Base-by-base conservation (phyloP, 2,797 vertebrate species). In the Synanceia verrucosa region DNA sequence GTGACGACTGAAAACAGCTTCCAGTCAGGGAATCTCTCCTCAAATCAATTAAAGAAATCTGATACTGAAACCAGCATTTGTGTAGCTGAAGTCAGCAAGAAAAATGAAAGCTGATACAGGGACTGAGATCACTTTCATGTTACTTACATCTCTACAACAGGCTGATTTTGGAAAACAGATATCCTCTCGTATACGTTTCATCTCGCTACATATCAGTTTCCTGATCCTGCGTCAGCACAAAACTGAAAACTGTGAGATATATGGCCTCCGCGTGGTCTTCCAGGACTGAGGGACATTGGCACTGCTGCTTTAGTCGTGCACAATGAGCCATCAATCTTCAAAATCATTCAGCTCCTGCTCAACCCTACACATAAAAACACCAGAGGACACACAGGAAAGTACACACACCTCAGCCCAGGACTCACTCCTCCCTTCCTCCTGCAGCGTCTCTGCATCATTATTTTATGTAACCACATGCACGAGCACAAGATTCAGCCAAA, bases 311-410 rank as follows among this genome's bases (percentile, higher is more conserved):
- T 70, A 58, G 61, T 70, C 50, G 4, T 37, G 55, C 70, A 53
- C 76, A 69, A 72, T 12, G 10, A 71, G 68, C 72, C 86, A 90
- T 90, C 87, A 88, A 82, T 88, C 84, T 83, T 78, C 85, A 89
- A 87, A 86, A 90, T 92, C 85, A 86, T 89, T 86, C 82, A 89
- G 79, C 26, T 72, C 73, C 63, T 62, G 78, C 70, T 76, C 69
- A 70, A 73, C 69, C 72, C 70, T 75, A 26, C 70, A 51, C 65
- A 33, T 73, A 46, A 64, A 65, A 31, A 78, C 53, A 71, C 70
- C 0, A 7, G 14, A 44, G 24, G 16, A 56, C 51, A 67, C 68
- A 21, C 65, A 5, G 4, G 18, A 62, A 44, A 60, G 13, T n/a
- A 62, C 65, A 70, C 65, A 76, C 46, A 72, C 66, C 48, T 60